Percentiles rank a stretch among this genome's conserved stretches.
Conservation (phyloP, 2,113 vertebrate genomes). For the Emydocephalus ijimae region DNA sequence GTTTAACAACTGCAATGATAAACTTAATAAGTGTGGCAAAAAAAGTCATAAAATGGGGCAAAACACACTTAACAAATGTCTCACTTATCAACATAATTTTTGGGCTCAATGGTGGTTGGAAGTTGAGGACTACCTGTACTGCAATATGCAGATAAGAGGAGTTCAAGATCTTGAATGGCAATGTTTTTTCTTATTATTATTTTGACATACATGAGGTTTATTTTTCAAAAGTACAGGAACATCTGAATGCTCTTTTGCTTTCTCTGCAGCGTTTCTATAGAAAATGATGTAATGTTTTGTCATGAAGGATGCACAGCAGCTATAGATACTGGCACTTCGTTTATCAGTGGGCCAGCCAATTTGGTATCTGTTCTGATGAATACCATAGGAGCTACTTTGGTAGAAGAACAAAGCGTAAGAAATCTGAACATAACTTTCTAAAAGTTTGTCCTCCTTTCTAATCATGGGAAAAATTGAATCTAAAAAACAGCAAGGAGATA, state of each 20-base stretch:
- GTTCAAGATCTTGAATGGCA: not conserved
- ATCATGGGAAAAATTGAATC: not conserved
- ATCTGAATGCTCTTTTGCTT: not conserved
- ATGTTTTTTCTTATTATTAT: not conserved
- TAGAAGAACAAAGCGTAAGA: slow-evolving; percentile 80
- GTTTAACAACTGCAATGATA: too few species aligned
- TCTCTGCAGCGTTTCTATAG: slow-evolving; percentile 79
- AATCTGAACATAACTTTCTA: fast-evolving
- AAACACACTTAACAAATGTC: too few species aligned
- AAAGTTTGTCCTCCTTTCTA: not conserved
- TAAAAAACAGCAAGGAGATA: not conserved
- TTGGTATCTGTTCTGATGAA: slow-evolving; percentile 81
- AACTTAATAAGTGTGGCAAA: too few species aligned
- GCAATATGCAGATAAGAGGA: not conserved
- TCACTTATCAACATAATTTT: too few species aligned
- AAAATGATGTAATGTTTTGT: slow-evolving; percentile 79
- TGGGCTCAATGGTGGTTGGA: too few species aligned
- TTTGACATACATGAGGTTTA: not conserved
- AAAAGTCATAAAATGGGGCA: too few species aligned
- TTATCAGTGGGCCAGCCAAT: slow-evolving; percentile 87
- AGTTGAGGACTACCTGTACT: too few species aligned
- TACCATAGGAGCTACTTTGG: slow-evolving; percentile 80
- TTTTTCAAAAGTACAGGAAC: not conserved
- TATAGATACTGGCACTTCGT: slow-evolving; percentile 90
- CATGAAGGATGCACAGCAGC: slow-evolving; percentile 82